These are phyloP conservation scores for Trichacis sp. DNA, from an alignment of 2,888 invertebrate genomes.

Conservation along the genomic window DNA sequence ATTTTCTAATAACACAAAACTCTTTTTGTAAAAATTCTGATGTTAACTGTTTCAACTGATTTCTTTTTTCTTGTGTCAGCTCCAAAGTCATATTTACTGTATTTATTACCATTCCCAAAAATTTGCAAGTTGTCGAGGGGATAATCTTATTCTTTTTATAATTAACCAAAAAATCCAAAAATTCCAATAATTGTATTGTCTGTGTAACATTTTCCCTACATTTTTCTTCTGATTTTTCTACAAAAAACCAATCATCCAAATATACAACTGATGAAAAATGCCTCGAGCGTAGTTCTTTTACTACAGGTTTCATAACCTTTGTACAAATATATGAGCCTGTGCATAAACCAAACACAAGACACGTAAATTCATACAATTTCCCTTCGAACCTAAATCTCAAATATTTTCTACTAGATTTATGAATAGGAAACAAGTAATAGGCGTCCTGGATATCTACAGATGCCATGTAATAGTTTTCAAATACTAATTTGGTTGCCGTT, in stretches of 20 bases:
- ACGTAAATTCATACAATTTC: slow-evolving; percentile 30
- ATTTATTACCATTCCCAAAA: slow-evolving; percentile 5
- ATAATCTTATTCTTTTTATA: slow-evolving; percentile 37
- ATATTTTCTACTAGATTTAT: slow-evolving; percentile 27
- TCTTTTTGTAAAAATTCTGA: not conserved
- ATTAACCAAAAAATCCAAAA: slow-evolving; percentile 24
- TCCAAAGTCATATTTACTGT: not conserved
- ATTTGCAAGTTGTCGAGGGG: slow-evolving; percentile 75
- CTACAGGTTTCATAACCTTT: slow-evolving; percentile 30
- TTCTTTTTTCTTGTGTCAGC: slow-evolving; percentile 11
- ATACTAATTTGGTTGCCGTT: slow-evolving; percentile 15
- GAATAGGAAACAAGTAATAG: slow-evolving; percentile 27
- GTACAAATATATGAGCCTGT: slow-evolving; percentile 26
- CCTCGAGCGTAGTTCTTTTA: slow-evolving; percentile 4
- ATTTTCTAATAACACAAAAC: slow-evolving; percentile 7
- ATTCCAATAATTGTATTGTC: not conserved
- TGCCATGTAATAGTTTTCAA: slow-evolving; percentile 15
- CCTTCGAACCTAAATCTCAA: slow-evolving; percentile 33
- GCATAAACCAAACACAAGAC: slow-evolving; percentile 36
- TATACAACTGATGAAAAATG: slow-evolving; percentile 21
- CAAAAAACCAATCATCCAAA: slow-evolving; percentile 23
- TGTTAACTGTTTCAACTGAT: not conserved
- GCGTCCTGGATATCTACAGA: slow-evolving; percentile 32
- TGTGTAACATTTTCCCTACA: slow-evolving; percentile 12
- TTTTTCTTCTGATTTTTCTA: slow-evolving; percentile 1